Conservation (phyloP, 2,113 vertebrate genomes). For the Salvelinus fontinalis region DNA sequence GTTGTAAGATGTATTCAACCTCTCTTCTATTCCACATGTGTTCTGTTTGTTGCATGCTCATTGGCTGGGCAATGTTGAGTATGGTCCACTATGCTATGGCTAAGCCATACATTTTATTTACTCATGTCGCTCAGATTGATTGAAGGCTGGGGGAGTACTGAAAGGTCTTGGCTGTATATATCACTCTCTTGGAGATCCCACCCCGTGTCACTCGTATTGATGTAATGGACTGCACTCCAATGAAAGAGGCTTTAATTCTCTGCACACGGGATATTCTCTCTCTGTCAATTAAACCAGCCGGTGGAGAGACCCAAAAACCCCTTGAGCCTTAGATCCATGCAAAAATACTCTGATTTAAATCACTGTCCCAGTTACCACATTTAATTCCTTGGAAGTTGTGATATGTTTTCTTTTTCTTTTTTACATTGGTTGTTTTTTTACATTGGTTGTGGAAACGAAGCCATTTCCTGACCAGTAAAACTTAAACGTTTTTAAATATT, state of each 20-base stretch:
- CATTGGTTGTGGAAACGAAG: too few species aligned
- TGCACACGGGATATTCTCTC: conserved; percentile 31
- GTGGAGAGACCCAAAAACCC: not conserved
- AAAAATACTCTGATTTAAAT: too few species aligned
- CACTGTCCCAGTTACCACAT: too few species aligned
- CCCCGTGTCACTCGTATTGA: conserved; percentile 34
- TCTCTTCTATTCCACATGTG: not conserved
- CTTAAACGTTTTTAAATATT: too few species aligned
- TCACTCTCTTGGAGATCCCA: conserved; percentile 33
- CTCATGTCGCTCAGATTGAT: conserved; percentile 33
- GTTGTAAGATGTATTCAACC: conserved; percentile 2
- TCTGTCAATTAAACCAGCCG: conserved; percentile 15
- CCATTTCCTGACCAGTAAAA: too few species aligned
- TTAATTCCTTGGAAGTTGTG: too few species aligned
- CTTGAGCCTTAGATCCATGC: too few species aligned
- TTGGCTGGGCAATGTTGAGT: conserved; percentile 25
- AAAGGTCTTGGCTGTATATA: conserved; percentile 28
- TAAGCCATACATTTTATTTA: conserved; percentile 35
- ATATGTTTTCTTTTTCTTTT: too few species aligned
- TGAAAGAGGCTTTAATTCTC: conserved; percentile 40
- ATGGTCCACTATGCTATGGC: conserved; percentile 37
- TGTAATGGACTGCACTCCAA: conserved; percentile 48
- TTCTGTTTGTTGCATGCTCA: not conserved
- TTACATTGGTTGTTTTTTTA: too few species aligned
- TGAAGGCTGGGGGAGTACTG: conserved; percentile 42